These are phyloP conservation scores for Eucidaris tribuloides DNA, from an alignment of 35 echinoderm and acorn worm genomes.

Conservation along the genomic window DNA sequence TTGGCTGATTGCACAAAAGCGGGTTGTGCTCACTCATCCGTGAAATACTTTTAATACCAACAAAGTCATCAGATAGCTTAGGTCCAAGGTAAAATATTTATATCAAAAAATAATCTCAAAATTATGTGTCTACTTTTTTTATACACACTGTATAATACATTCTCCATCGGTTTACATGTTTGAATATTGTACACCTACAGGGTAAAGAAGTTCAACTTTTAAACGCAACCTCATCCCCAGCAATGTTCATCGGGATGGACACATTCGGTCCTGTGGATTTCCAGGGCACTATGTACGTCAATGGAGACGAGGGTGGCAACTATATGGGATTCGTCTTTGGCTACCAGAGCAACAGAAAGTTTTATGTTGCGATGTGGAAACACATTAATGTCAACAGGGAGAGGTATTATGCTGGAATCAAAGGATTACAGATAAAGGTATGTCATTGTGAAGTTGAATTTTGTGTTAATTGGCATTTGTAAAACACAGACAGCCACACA, in stretches of 20 bases:
- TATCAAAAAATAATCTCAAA: too few species aligned
- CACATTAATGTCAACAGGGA: conserved; percentile 52
- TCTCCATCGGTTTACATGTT: neutral
- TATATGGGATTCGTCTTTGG: conserved; percentile 87
- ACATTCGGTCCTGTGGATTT: conserved; percentile 48
- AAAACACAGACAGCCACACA: too few species aligned
- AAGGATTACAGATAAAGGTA: conserved; percentile 84
- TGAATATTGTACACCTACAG: conserved; percentile 10
- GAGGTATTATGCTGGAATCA: conserved; percentile 47
- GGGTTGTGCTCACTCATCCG: too few species aligned
- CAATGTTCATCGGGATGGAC: conserved; percentile 49
- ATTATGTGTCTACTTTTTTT: too few species aligned
- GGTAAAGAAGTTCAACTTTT: conserved; percentile 67
- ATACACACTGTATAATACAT: too few species aligned
- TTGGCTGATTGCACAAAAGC: too few species aligned
- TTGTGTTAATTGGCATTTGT: too few species aligned
- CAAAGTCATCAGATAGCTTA: too few species aligned
- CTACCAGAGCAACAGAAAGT: conserved; percentile 78
- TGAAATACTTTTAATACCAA: too few species aligned
- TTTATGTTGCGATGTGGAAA: conserved; percentile 86
- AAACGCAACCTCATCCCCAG: conserved; percentile 52
- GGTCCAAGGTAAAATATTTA: too few species aligned
- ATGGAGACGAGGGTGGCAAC: conserved; percentile 45
- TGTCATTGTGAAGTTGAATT: too few species aligned
- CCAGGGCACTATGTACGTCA: conserved; percentile 66